Evolutionary conservation across 2,113 vertebrate genomes (phyloP).

Genomic region (Mesembrinibis cayennensis): DNA sequence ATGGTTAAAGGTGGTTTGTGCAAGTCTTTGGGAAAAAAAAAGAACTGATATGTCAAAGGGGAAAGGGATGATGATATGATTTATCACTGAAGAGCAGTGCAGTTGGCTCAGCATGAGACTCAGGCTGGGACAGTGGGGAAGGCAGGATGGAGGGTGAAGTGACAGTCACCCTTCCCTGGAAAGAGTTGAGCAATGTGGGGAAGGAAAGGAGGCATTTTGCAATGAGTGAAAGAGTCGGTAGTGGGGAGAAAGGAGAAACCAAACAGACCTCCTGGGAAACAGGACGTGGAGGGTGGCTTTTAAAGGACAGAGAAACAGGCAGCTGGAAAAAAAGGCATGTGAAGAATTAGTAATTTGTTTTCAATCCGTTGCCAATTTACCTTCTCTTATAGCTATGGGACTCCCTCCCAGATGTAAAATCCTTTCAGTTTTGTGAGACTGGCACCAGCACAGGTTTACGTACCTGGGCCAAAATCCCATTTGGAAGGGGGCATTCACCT

Average conservation of each 20-base stretch:
- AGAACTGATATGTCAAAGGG: neutral
- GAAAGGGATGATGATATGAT: neutral
- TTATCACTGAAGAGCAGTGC: neutral
- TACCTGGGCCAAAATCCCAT: neutral
- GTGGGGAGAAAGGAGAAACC: neutral
- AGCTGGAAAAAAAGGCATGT: neutral
- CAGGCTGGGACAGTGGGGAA: neutral
- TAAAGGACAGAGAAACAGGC: conserved; percentile 23
- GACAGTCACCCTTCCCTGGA: neutral
- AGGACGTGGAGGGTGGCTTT: neutral
- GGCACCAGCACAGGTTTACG: neutral
- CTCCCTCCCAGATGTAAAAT: neutral
- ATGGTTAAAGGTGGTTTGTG: neutral
- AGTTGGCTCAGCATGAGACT: neutral
- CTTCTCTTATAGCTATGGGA: neutral
- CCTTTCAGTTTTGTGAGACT: neutral
- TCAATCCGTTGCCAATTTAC: neutral
- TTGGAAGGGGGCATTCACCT: neutral
- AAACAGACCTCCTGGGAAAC: conserved; percentile 1
- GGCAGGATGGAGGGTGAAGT: neutral
- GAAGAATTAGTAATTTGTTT: neutral
- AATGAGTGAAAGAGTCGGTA: neutral
- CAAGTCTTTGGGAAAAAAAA: neutral
- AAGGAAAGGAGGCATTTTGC: neutral
- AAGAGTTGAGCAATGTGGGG: neutral